Percentiles rank a stretch among this genome's conserved stretches.
Conservation (phyloP, 2,888 invertebrate species). For the Incurvaria masculella region DNA sequence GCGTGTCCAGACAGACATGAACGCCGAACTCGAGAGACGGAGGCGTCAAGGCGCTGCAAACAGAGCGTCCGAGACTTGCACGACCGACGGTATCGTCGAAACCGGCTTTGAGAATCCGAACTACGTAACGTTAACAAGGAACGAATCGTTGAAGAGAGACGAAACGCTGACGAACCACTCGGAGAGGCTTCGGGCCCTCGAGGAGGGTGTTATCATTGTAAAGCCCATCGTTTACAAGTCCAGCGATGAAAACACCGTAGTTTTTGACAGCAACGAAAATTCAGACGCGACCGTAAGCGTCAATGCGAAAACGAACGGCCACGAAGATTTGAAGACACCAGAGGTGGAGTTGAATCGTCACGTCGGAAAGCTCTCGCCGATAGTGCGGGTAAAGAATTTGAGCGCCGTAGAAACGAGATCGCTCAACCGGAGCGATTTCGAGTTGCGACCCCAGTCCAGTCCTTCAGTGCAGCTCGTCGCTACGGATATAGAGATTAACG, state of each 20-base stretch:
- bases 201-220: constrained; percentile 35
- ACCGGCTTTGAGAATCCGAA: constrained; percentile 51
- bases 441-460: constrained; percentile 43
- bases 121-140: constrained; percentile 18
- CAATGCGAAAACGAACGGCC: neutral
- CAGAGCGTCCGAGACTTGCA: constrained; percentile 31
- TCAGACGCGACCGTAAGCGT: constrained; percentile 26
- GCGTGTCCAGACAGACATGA: constrained; percentile 63
- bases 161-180: constrained; percentile 12
- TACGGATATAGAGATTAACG: neutral
- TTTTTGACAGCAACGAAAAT: constrained; percentile 38
- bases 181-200: constrained; percentile 23
- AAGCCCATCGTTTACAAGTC: constrained; percentile 32
- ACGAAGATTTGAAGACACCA: no score
- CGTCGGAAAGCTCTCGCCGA: neutral
- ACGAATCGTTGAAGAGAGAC: constrained; percentile 8
- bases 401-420: neutral
- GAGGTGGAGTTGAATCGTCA: neutral
- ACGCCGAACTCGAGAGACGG: constrained; percentile 51
- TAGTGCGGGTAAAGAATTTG: neutral
- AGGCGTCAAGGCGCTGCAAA: constrained; percentile 36
- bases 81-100: constrained; percentile 33
- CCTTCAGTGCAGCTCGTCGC: neutral
- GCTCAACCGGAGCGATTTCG: constrained; percentile 19
- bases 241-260: constrained; percentile 41